These are phyloP conservation scores for Theocolax elegans DNA, from an alignment of 1,140 invertebrate species.

Conservation along the genomic window DNA sequence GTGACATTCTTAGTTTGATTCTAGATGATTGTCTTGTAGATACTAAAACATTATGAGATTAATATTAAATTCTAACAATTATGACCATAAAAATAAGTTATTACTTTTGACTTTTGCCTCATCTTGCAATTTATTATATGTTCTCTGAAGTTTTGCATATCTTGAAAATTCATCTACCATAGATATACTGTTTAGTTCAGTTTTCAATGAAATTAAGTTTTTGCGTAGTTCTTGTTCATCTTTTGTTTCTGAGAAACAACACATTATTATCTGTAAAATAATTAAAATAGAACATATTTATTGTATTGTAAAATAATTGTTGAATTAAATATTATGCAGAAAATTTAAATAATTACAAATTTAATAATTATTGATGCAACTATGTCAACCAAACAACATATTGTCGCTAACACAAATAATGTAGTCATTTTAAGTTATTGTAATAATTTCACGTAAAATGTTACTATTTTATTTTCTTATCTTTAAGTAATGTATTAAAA, in stretches of 20 bases:
- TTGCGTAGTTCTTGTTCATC: conserved; percentile 46
- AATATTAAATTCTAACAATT: background rate
- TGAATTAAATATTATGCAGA: background rate
- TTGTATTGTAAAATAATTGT: no score
- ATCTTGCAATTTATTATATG: conserved; percentile 64
- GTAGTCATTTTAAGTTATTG: background rate
- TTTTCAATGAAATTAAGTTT: conserved; percentile 62
- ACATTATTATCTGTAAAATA: conserved; percentile 48
- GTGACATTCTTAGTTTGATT: conserved; percentile 40
- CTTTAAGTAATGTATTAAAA: no score
- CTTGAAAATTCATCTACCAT: conserved; percentile 73
- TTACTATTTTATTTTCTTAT: background rate
- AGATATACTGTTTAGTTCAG: conserved; percentile 65
- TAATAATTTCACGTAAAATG: background rate
- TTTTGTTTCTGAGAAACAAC: conserved; percentile 46
- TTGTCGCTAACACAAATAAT: conserved; percentile 18
- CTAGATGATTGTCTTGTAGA: conserved; percentile 35
- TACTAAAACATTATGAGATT: conserved; percentile 41
- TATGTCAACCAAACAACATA: conserved; percentile 15
- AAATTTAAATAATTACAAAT: conserved; percentile 20
- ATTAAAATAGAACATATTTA: background rate
- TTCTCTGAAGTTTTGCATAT: conserved; percentile 70
- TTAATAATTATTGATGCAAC: conserved; percentile 6
- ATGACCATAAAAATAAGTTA: background rate
- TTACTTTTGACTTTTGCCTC: conserved; percentile 61